Evolutionary conservation across 2,113 vertebrate genomes (phyloP), one percentile per base, ranked within the genome.

Genomic region (Neodon shergylaensis): DNA sequence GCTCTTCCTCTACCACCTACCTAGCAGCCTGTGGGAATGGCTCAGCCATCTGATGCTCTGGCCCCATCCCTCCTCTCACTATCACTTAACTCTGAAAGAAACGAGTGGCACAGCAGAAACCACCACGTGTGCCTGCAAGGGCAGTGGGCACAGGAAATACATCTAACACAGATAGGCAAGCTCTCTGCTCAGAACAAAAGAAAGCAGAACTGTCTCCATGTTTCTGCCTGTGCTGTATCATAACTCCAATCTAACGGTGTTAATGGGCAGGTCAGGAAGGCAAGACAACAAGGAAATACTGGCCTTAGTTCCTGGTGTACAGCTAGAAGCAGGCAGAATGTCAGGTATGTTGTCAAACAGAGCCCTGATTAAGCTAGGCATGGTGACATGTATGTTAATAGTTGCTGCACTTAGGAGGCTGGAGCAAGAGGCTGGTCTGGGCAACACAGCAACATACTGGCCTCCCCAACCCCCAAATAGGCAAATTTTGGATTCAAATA

Each of bases 221-320:
- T 61, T 73, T 52, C 24, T 85, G 36, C 68, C 63, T 87, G 49
- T 26, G 16, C 31, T 36, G 39, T 58, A 42, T 49, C 26, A 63
- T 76, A 31, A 39, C 28, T 70, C 42, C 8, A 73, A 22, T n/a
- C 66, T 14, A 95, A 91, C 47, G 0, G 7, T 8, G 31, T 61
- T 21, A 89, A 94, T 76, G 36, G 26, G 88, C 70, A 88, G 92
- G 95, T 26, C 58, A 81, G 42, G 22, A 54, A 9, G 39, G 36
- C 66, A 88, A 97, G 85, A 86, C 16, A 49, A 96, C 47, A 72
- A 92, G 28, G 12, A 86, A 39, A 65, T 31, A 82, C 88, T 0
- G 88, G 47, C 85, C 91, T 96, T 79, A 93, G 68, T 11, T 74
- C 63, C 84, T 58, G n/a, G 31, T 63, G 44, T 9, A 61, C 13